Conservation (phyloP, 1,140 invertebrate species). For the Halesus radiatus region DNA sequence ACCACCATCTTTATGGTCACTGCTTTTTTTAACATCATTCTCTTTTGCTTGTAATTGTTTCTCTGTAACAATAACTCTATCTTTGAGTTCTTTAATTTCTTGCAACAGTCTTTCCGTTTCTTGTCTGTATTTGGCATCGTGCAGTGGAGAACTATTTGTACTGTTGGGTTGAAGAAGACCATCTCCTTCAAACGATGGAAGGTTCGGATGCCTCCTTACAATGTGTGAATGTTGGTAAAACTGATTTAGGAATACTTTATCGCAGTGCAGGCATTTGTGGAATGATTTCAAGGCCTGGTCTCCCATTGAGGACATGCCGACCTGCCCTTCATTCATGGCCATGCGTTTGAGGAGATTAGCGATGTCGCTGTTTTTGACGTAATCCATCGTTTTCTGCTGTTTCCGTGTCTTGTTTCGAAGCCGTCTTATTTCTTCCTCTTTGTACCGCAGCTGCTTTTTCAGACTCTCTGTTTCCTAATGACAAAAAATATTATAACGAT, state of each 20-base stretch:
- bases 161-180: constrained; percentile 54
- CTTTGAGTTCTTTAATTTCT: constrained; percentile 74
- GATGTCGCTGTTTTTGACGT: constrained; percentile 45
- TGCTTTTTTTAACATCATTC: constrained; percentile 30
- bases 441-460: constrained; percentile 64
- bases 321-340: constrained; percentile 34
- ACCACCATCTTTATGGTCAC: constrained; percentile 20
- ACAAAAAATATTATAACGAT: no score
- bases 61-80: constrained; percentile 72
- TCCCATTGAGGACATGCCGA: constrained; percentile 23
- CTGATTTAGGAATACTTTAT: constrained; percentile 72
- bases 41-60: constrained; percentile 60
- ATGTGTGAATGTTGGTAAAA: constrained; percentile 72
- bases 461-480: constrained; percentile 63
- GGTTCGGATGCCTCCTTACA: constrained; percentile 66
- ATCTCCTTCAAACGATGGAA: neutral
- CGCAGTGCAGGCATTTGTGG: constrained; percentile 71
- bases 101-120: constrained; percentile 71
- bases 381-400: constrained; percentile 42
- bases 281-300: constrained; percentile 45
- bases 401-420: constrained; percentile 62
- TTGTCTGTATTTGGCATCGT: constrained; percentile 59
- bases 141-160: constrained; percentile 48
- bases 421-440: constrained; percentile 66
- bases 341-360: constrained; percentile 47